phyloP scores from a whole-genome alignment of 37 sponge, comb jelly and placozoan genomes.

The Halisarca cf. caerulea region DNA sequence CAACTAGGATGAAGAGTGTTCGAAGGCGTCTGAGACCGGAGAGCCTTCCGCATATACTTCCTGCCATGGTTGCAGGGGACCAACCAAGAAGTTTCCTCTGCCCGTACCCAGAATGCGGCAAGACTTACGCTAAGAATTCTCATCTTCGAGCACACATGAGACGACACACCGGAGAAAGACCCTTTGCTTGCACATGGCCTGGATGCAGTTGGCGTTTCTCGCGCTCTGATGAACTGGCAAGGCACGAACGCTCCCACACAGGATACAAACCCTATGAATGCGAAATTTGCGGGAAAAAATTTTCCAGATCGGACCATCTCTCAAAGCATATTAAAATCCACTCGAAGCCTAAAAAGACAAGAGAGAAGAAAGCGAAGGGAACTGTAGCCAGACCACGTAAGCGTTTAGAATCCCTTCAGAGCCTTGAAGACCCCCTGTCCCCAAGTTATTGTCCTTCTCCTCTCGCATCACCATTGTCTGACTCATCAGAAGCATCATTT shows the following conservation, averaged over 20 bases:
- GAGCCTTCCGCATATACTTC: not conserved
- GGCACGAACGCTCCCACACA: constrained; percentile 83
- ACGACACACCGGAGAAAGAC: constrained; percentile 89
- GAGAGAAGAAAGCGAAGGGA: not conserved
- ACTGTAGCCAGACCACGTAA: not conserved
- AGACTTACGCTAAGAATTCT: constrained; percentile 84
- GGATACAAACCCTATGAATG: constrained; percentile 90
- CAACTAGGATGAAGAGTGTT: not conserved
- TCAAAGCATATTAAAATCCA: constrained; percentile 90
- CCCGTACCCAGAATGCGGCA: constrained; percentile 73
- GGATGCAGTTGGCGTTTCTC: constrained; percentile 90
- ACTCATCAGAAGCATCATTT: constrained; percentile 30
- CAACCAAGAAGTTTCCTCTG: constrained; percentile 52
- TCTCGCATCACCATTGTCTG: constrained; percentile 5
- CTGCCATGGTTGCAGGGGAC: not conserved
- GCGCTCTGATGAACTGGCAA: constrained; percentile 86
- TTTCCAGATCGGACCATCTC: constrained; percentile 87
- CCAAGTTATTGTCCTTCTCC: constrained; percentile 21
- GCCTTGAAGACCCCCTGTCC: constrained; percentile 20
- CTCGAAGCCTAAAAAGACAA: constrained; percentile 68
- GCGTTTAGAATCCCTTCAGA: constrained; percentile 18
- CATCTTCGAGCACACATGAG: constrained; percentile 86
- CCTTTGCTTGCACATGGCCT: constrained; percentile 88
- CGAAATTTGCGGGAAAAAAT: constrained; percentile 84
- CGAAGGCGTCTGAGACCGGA: not conserved